Percentiles rank a stretch among this genome's conserved stretches.
These are phyloP conservation scores for Acrossocheilus wenchowensis DNA, from an alignment of 2,797 vertebrate genomes.

Conservation along the genomic window DNA sequence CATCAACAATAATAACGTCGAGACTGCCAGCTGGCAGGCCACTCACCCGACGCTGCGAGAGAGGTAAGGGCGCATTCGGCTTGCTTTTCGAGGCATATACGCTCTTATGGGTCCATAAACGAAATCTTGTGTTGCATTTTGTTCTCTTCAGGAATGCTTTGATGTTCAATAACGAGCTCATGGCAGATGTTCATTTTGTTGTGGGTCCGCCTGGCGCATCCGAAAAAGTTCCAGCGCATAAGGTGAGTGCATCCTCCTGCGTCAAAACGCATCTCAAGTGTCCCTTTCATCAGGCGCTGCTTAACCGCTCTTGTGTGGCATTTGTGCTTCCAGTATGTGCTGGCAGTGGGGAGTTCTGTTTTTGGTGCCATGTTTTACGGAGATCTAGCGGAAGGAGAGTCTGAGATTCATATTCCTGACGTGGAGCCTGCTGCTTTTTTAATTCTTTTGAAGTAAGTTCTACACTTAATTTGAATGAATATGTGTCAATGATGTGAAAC, in stretches of 20 bases:
- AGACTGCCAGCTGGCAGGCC: constrained; percentile 85
- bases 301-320: not conserved
- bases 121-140: not conserved
- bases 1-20: constrained; percentile 87
- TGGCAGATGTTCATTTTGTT: constrained; percentile 90
- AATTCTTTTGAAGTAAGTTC: constrained; percentile 86
- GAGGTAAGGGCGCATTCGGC: constrained; percentile 71
- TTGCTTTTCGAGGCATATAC: not conserved
- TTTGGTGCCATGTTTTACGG: constrained; percentile 93
- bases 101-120: not conserved
- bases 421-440: constrained; percentile 90
- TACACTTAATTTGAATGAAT: not conserved
- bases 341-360: constrained; percentile 90
- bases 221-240: constrained; percentile 88
- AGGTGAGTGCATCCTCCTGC: constrained; percentile 72
- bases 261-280: not conserved
- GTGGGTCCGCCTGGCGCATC: constrained; percentile 85
- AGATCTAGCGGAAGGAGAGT: constrained; percentile 87
- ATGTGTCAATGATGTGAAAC: not conserved
- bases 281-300: not conserved
- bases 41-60: constrained; percentile 87
- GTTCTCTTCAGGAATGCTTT: constrained; percentile 83
- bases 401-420: constrained; percentile 90
- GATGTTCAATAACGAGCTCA: constrained; percentile 93
- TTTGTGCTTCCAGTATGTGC: constrained; percentile 80